A percentile compares a stretch with the other conserved stretches of the same genome.
Conservation (phyloP, 2,888 invertebrate genomes). For the Apamea anceps region DNA sequence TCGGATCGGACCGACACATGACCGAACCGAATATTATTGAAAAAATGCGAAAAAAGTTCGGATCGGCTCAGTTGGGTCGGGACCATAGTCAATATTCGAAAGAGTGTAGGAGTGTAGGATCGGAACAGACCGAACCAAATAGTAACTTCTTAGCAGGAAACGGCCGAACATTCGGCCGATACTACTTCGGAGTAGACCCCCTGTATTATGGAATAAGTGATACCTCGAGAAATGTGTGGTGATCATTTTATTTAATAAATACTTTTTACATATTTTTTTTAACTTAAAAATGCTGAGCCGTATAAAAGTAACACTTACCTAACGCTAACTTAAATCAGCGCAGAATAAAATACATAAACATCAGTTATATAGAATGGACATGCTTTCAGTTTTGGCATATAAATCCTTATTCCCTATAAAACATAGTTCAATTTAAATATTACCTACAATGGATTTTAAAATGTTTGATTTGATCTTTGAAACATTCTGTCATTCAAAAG, state of each 20-base stretch:
- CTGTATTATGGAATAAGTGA: background rate
- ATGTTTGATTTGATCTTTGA: background rate
- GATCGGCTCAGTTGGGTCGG: too few relatives aligned
- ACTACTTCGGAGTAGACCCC: too few relatives aligned
- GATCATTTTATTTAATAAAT: constrained; percentile 1
- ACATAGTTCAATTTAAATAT: background rate
- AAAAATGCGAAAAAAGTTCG: too few relatives aligned
- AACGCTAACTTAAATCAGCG: background rate
- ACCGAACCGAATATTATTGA: too few relatives aligned
- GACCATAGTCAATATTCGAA: too few relatives aligned
- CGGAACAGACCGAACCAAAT: too few relatives aligned
- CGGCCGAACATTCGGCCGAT: too few relatives aligned
- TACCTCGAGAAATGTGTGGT: background rate
- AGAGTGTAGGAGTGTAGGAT: too few relatives aligned
- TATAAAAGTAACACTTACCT: background rate
- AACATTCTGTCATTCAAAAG: constrained; percentile 10
- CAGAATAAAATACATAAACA: background rate
- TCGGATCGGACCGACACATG: too few relatives aligned
- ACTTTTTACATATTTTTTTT: background rate
- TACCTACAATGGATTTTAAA: background rate
- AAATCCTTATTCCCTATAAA: background rate
- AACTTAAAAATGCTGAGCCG: too few relatives aligned
- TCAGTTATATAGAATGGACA: background rate
- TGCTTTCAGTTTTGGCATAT: constrained; percentile 17
- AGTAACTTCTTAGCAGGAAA: too few relatives aligned